phyloP scores from a whole-genome alignment of 1,140 invertebrate genomes.

The Ruditapes philippinarum region DNA sequence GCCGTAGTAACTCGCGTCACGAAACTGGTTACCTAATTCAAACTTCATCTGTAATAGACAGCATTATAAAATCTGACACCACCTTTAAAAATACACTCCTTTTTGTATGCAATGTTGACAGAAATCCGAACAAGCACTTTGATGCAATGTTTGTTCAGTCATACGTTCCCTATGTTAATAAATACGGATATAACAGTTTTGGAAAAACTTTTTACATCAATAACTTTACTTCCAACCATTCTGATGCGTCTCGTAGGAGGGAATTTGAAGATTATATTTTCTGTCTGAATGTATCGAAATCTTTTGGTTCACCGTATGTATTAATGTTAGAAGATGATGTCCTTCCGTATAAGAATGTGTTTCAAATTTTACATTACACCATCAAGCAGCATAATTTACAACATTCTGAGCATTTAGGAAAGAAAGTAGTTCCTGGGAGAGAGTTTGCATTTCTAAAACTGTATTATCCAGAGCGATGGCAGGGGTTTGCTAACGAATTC shows the following conservation, averaged over 20 bases:
- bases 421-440: neutral
- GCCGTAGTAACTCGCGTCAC: neutral
- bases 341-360: constrained; percentile 60
- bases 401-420: constrained; percentile 13
- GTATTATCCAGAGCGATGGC: constrained; percentile 70
- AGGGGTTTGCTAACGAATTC: constrained; percentile 69
- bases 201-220: neutral
- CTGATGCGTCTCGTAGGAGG: neutral
- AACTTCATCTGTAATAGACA: constrained; percentile 59
- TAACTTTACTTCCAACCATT: neutral
- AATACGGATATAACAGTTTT: constrained; percentile 59
- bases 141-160: constrained; percentile 64
- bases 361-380: constrained; percentile 56
- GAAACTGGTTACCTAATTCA: constrained; percentile 62
- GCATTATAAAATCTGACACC: constrained; percentile 51
- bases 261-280: constrained; percentile 71
- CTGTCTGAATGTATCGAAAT: constrained; percentile 66
- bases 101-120: constrained; percentile 72
- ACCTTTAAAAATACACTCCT: constrained; percentile 55
- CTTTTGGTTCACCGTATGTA: constrained; percentile 55
- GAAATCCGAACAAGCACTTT: constrained; percentile 37
- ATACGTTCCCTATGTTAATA: constrained; percentile 68
- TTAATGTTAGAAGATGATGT: constrained; percentile 75
- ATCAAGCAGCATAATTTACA: constrained; percentile 25
- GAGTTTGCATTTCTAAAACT: constrained; percentile 71